phyloP scores from a whole-genome alignment of 2,113 vertebrate genomes.

The Carassius gibelio region DNA sequence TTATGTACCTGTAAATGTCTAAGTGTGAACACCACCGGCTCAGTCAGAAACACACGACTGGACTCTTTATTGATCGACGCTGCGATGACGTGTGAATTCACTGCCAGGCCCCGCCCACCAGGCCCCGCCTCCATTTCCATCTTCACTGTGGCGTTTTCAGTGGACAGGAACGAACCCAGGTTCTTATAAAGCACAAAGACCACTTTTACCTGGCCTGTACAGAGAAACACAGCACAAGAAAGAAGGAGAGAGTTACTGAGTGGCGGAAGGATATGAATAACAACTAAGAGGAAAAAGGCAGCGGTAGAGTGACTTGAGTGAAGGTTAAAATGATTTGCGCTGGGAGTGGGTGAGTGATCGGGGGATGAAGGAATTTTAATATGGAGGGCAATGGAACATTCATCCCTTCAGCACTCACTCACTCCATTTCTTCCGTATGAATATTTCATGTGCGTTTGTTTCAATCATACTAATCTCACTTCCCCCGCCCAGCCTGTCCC shows the following conservation, averaged over 20 bases:
- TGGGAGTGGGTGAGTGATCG: constrained; percentile 66
- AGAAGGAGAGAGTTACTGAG: constrained; percentile 3
- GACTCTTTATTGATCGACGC: constrained; percentile 95
- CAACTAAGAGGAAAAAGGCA: constrained; percentile 16
- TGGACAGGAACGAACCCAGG: constrained; percentile 88
- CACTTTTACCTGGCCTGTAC: constrained; percentile 89
- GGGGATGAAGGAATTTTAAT: constrained; percentile 74
- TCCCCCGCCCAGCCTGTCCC: constrained; percentile 65
- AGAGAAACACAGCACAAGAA: constrained; percentile 21
- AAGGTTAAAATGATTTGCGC: constrained; percentile 78
- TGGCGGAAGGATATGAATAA: constrained; percentile 56
- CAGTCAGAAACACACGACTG: constrained; percentile 88
- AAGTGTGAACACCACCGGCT: constrained; percentile 89
- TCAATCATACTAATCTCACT: constrained; percentile 80
- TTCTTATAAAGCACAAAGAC: constrained; percentile 93
- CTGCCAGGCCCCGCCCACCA: constrained; percentile 76
- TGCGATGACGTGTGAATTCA: constrained; percentile 89
- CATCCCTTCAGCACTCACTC: constrained; percentile 76
- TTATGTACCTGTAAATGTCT: constrained; percentile 83
- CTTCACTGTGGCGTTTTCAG: constrained; percentile 89
- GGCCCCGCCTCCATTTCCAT: constrained; percentile 78
- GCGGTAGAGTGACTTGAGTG: constrained; percentile 66
- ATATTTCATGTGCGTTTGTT: constrained; percentile 83
- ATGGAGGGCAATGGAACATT: constrained; percentile 77
- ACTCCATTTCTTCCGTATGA: constrained; percentile 76